phyloP scores from a whole-genome alignment of 2,888 invertebrate species.

The Labia minor region DNA sequence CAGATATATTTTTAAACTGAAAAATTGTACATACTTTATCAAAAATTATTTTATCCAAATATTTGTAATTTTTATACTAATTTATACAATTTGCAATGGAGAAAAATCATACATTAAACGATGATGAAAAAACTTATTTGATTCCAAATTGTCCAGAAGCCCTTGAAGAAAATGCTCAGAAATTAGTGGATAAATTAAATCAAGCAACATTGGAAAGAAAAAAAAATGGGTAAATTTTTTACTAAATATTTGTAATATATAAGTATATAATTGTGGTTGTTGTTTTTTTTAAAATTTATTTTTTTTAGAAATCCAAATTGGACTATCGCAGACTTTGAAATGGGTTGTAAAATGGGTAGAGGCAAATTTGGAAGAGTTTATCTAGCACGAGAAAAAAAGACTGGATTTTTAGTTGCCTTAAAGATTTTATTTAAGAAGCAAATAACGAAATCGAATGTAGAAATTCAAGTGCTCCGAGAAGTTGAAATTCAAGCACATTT shows the following conservation, averaged over 20 bases:
- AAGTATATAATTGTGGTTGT: too few species aligned
- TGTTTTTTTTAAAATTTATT: too few species aligned
- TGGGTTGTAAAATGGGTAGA: slow-evolving; percentile 75
- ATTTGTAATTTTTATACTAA: too few species aligned
- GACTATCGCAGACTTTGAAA: slow-evolving; percentile 71
- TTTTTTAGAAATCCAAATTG: slow-evolving; percentile 53
- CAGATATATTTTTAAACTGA: too few species aligned
- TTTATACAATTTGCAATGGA: too few species aligned
- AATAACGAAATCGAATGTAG: slow-evolving; percentile 58
- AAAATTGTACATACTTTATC: too few species aligned
- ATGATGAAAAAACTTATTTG: neutral
- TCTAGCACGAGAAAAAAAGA: slow-evolving; percentile 69
- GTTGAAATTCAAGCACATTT: slow-evolving; percentile 84
- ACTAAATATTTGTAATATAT: neutral
- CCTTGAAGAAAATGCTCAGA: neutral
- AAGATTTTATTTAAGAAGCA: slow-evolving; percentile 77
- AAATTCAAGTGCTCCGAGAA: slow-evolving; percentile 77
- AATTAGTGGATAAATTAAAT: neutral
- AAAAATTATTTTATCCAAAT: too few species aligned
- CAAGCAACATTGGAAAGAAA: neutral
- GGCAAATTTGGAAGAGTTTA: slow-evolving; percentile 93
- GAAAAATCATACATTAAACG: neutral
- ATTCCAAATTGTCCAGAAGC: neutral
- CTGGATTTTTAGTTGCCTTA: slow-evolving; percentile 64
- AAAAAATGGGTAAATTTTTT: neutral